Conservation (phyloP, 2,888 invertebrate species). For the Craniophora ligustri region DNA sequence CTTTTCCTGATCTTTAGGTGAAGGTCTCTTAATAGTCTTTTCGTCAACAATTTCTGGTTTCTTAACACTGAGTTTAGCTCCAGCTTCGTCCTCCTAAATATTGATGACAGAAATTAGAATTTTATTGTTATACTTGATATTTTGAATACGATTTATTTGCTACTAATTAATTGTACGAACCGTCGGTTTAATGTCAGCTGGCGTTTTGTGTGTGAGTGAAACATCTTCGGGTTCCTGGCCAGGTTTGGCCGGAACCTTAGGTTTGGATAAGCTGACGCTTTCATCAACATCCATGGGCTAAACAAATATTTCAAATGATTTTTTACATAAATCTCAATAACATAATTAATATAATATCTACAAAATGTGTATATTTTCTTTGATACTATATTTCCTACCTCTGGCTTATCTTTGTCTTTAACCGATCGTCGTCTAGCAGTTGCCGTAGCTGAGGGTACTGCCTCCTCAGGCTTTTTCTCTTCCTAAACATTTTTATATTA, state of each 20-base stretch:
- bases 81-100: conserved; percentile 80
- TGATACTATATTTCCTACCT: conserved; percentile 65
- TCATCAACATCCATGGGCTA: conserved; percentile 86
- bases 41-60: conserved; percentile 84
- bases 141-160: background rate
- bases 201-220: conserved; percentile 85
- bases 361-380: background rate
- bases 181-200: conserved; percentile 82
- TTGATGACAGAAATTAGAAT: conserved; percentile 35
- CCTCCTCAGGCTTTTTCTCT: conserved; percentile 73
- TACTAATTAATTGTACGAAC: conserved; percentile 67
- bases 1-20: conserved; percentile 71
- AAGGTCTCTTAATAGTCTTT: conserved; percentile 81
- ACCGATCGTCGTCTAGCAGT: conserved; percentile 79
- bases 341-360: background rate
- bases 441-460: conserved; percentile 75
- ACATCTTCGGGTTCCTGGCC: conserved; percentile 82
- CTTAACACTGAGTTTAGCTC: conserved; percentile 83
- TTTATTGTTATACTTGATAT: background rate
- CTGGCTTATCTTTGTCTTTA: conserved; percentile 82
- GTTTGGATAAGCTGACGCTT: conserved; percentile 79
- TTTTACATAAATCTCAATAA: no score
- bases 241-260: conserved; percentile 77
- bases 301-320: conserved; percentile 45
- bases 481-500: conserved; percentile 60